Evolutionary conservation across 2,888 invertebrate species (phyloP).

Genomic region (Chromoteleia sp.): DNA sequence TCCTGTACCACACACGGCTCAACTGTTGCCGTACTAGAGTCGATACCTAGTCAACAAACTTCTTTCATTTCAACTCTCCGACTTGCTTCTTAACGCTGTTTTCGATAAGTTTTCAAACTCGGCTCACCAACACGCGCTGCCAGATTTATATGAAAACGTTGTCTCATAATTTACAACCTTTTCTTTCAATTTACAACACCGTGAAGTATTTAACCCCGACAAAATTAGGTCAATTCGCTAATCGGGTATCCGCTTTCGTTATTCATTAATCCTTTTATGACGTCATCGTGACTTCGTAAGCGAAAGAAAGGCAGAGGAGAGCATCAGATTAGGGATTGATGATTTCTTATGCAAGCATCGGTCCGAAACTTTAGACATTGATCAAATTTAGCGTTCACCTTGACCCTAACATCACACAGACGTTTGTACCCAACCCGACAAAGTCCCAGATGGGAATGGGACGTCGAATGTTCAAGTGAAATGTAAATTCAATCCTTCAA

Average conservation of each 20-base stretch:
- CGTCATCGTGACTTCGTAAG: no score
- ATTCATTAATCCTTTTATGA: no score
- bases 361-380: no score
- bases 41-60: slow-evolving; percentile 46
- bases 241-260: background rate
- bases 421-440: background rate
- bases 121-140: slow-evolving; percentile 6
- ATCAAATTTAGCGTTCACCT: no score
- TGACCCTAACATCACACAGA: background rate
- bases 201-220: background rate
- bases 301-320: no score
- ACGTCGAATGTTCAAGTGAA: slow-evolving; percentile 2
- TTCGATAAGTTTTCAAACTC: slow-evolving; percentile 32
- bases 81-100: slow-evolving; percentile 38
- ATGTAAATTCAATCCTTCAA: slow-evolving; percentile 17
- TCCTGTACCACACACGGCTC: slow-evolving; percentile 27
- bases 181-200: background rate
- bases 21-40: slow-evolving; percentile 22
- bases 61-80: slow-evolving; percentile 45
- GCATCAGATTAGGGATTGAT: no score
- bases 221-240: background rate
- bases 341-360: no score
- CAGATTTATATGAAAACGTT: slow-evolving; percentile 27
- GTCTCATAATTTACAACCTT: slow-evolving; percentile 13
- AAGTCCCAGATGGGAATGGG: background rate